A percentile compares a stretch with the other conserved stretches of the same genome.
These are phyloP conservation scores for Agraylea sexmaculata DNA, from an alignment of 1,140 invertebrate genomes.

Conservation along the genomic window DNA sequence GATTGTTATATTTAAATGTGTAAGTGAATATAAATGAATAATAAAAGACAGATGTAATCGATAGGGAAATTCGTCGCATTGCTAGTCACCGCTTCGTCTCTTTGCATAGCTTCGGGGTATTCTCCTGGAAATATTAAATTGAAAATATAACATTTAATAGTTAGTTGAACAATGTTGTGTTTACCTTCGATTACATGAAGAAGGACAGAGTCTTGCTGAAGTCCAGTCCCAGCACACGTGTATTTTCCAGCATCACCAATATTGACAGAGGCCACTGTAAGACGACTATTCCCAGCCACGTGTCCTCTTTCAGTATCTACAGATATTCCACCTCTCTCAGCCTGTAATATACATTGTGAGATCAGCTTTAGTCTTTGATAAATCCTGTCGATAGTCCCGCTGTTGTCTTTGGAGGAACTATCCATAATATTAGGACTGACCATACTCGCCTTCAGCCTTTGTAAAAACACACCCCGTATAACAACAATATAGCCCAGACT, in stretches of 20 bases:
- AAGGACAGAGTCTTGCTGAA: constrained; percentile 18
- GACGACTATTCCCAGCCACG: constrained; percentile 25
- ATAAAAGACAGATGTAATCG: constrained; percentile 86
- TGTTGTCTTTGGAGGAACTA: no score
- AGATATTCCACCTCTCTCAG: constrained; percentile 28
- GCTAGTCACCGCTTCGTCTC: constrained; percentile 24
- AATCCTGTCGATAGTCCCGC: no score
- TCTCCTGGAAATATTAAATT: constrained; percentile 14
- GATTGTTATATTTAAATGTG: no score
- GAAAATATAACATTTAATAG: constrained; percentile 6
- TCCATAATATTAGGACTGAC: no score
- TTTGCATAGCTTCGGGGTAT: constrained; percentile 19
- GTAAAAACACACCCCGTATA: no score
- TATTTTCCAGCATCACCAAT: constrained; percentile 27
- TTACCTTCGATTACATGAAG: constrained; percentile 19
- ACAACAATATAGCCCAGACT: no score
- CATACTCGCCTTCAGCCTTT: no score
- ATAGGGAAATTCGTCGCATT: constrained; percentile 81
- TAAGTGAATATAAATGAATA: no score
- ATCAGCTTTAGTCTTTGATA: not conserved
- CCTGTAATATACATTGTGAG: constrained; percentile 17
- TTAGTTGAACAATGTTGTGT: constrained; percentile 8
- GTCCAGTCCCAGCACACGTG: constrained; percentile 23
- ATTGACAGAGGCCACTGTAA: constrained; percentile 27
- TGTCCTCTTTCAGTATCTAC: constrained; percentile 31